These are phyloP conservation scores for Petrolisthes manimaculis DNA, from an alignment of 2,888 invertebrate genomes.

Conservation along the genomic window DNA sequence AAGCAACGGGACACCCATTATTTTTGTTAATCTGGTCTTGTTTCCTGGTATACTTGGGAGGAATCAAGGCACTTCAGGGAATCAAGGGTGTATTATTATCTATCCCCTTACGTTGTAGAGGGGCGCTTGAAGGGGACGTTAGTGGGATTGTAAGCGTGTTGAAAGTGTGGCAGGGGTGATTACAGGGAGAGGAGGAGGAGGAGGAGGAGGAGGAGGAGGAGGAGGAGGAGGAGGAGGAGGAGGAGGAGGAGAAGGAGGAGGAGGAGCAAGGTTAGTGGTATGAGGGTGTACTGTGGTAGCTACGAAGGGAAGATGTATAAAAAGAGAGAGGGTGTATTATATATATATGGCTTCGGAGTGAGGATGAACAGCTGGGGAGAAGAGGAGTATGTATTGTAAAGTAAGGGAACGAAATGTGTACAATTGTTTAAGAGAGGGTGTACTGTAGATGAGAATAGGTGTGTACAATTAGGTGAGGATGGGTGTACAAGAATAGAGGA, in stretches of 20 bases:
- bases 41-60: too few species aligned
- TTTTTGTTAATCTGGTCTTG: too few species aligned
- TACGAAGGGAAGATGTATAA: not conserved
- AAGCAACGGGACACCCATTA: too few species aligned
- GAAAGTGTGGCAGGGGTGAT: not conserved
- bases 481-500: not conserved
- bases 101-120: too few species aligned
- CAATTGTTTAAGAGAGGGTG: not conserved
- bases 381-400: not conserved
- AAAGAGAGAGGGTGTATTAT: not conserved
- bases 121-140: too few species aligned
- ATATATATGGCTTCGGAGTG: not conserved
- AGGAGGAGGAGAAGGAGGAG: not conserved
- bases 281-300: not conserved
- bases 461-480: not conserved
- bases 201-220: constrained; percentile 18
- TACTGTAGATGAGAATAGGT: not conserved
- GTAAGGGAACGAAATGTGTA: not conserved
- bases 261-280: not conserved
- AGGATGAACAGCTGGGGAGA: not conserved
- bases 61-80: too few species aligned
- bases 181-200: not conserved
- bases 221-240: not conserved
- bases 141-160: too few species aligned
- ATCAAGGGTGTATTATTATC: too few species aligned